These are phyloP conservation scores for Uromys caudimaculatus DNA, from an alignment of 2,797 vertebrate species.

Conservation along the genomic window DNA sequence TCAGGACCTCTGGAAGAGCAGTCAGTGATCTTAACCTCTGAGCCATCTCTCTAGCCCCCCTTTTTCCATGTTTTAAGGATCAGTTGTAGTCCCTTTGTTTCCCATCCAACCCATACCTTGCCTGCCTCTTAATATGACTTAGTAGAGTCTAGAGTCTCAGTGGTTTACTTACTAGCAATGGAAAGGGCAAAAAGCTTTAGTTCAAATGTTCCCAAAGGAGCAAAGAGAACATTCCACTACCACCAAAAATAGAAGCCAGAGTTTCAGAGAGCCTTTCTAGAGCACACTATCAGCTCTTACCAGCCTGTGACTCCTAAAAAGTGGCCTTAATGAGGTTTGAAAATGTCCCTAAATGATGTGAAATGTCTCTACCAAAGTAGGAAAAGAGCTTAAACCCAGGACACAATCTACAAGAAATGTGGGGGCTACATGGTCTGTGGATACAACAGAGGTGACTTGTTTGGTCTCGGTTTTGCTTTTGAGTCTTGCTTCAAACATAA, in stretches of 20 bases:
- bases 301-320: not conserved
- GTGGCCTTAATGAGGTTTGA: constrained; percentile 12
- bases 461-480: not conserved
- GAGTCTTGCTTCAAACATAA: not conserved
- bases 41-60: too few relatives aligned
- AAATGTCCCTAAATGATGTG: not conserved
- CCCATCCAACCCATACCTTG: not conserved
- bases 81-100: not conserved
- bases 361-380: constrained; percentile 11
- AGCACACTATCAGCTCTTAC: not conserved
- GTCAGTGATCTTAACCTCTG: too few relatives aligned
- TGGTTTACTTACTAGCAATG: constrained; percentile 18
- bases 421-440: not conserved
- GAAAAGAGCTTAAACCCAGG: constrained; percentile 30
- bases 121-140: not conserved
- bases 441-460: not conserved
- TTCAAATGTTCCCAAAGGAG: constrained; percentile 55
- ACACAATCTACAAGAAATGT: not conserved
- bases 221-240: constrained; percentile 62
- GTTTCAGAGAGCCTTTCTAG: constrained; percentile 58
- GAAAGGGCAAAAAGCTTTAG: constrained; percentile 48
- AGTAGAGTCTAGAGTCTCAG: not conserved
- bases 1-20: too few relatives aligned
- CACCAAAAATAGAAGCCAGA: constrained; percentile 62
- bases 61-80: not conserved